Percentiles rank a stretch among this genome's conserved stretches.
These are phyloP conservation scores for Sminthopsis crassicaudata DNA, from an alignment of 2,113 vertebrate species.

Conservation along the genomic window DNA sequence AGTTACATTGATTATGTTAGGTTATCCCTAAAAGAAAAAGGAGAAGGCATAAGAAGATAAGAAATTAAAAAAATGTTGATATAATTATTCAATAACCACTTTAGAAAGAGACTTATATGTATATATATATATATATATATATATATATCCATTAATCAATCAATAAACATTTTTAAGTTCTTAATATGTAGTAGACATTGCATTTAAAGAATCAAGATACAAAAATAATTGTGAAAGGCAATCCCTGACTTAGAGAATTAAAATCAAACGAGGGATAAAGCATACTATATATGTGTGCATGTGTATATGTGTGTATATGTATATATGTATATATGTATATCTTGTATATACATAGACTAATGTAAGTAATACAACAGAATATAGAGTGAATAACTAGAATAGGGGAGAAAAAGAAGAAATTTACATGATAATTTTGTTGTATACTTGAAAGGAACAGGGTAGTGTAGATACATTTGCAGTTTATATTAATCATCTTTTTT, in stretches of 20 bases:
- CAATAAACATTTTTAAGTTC: neutral
- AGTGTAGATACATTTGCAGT: too few species aligned
- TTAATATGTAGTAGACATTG: neutral
- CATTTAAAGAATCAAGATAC: neutral
- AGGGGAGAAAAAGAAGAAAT: too few species aligned
- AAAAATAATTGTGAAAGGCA: neutral
- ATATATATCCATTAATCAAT: neutral
- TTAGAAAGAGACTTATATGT: too few species aligned
- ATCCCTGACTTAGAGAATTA: neutral
- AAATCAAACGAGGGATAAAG: neutral
- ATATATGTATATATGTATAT: too few species aligned
- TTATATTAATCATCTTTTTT: too few species aligned
- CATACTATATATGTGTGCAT: neutral
- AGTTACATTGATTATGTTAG: neutral
- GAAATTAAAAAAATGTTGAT: neutral
- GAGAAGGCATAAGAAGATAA: neutral
- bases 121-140: too few species aligned
- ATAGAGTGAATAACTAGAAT: too few species aligned
- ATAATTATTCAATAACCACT: neutral
- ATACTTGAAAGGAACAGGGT: too few species aligned
- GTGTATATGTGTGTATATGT: too few species aligned
- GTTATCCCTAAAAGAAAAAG: neutral
- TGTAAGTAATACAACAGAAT: neutral
- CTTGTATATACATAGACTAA: neutral
- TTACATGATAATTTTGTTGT: too few species aligned